phyloP scores from a whole-genome alignment of 1,140 invertebrate genomes.

The Drosophila baimaii region DNA sequence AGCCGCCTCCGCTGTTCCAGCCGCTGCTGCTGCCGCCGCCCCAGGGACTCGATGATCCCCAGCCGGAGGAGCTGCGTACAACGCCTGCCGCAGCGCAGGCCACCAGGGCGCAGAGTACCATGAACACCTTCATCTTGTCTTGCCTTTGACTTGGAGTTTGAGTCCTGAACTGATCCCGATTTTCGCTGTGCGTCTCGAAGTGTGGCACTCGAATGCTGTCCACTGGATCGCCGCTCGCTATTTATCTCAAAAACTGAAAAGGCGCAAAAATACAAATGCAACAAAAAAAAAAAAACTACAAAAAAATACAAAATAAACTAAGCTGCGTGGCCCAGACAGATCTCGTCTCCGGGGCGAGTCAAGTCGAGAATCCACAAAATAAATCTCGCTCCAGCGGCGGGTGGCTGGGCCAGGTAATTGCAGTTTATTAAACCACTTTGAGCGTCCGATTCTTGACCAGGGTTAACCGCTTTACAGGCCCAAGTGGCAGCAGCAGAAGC shows the following conservation, averaged over 20 bases:
- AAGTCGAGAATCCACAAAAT: constrained; percentile 76
- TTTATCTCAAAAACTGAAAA: constrained; percentile 53
- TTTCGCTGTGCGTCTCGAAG: constrained; percentile 46
- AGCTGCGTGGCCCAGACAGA: constrained; percentile 37
- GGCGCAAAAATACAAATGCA: no score
- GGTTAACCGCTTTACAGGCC: constrained; percentile 71
- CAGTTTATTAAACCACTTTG: constrained; percentile 81
- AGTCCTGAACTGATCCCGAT: constrained; percentile 7
- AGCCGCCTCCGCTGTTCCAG: constrained; percentile 10
- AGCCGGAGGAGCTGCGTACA: constrained; percentile 57
- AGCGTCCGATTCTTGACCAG: constrained; percentile 76
- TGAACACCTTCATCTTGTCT: constrained; percentile 67
- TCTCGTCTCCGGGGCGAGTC: constrained; percentile 30
- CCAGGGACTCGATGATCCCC: constrained; percentile 51
- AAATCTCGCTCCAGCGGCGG: constrained; percentile 62
- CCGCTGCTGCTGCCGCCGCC: constrained; percentile 44
- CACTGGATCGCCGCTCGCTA: constrained; percentile 50
- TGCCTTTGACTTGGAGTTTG: neutral
- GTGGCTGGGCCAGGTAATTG: constrained; percentile 65
- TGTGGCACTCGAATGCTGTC: constrained; percentile 70
- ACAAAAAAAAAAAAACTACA: constrained; percentile 18
- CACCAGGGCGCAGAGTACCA: constrained; percentile 67
- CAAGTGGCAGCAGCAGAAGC: constrained; percentile 8
- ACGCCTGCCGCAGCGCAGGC: constrained; percentile 66
- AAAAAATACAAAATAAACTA: constrained; percentile 1